phyloP scores from a whole-genome alignment of 2,888 invertebrate species.

The Strigamia transsilvanica region DNA sequence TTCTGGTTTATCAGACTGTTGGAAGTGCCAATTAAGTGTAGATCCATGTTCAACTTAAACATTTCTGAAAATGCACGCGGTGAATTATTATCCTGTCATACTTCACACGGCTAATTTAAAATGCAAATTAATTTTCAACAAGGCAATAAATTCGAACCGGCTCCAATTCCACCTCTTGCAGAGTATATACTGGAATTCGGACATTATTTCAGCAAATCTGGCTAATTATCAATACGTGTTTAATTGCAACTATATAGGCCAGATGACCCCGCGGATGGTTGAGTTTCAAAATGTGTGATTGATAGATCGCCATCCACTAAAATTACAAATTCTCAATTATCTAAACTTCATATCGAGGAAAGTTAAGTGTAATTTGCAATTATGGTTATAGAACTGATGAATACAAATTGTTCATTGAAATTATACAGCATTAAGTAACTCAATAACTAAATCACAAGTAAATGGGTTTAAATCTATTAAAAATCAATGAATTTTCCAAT shows the following conservation, averaged over 20 bases:
- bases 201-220: slow-evolving; percentile 26
- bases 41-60: slow-evolving; percentile 13
- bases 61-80: background rate
- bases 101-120: slow-evolving; percentile 16
- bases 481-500: too few relatives aligned
- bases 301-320: background rate
- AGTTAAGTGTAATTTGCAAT: background rate
- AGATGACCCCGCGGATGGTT: slow-evolving; percentile 14
- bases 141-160: background rate
- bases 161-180: background rate
- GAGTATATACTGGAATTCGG: background rate
- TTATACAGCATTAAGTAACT: too few relatives aligned
- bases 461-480: too few relatives aligned
- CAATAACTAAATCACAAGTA: too few relatives aligned
- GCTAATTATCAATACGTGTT: slow-evolving; percentile 20
- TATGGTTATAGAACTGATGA: too few relatives aligned
- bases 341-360: background rate
- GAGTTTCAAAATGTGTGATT: background rate
- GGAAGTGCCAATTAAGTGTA: slow-evolving; percentile 4
- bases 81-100: slow-evolving; percentile 20
- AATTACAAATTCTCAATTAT: slow-evolving; percentile 3
- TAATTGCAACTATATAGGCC: slow-evolving; percentile 30
- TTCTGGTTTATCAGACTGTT: background rate
- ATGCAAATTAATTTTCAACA: slow-evolving; percentile 30
- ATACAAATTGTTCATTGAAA: too few relatives aligned